These are phyloP conservation scores for Manis pentadactyla DNA, from an alignment of 2,797 vertebrate genomes.

Conservation along the genomic window DNA sequence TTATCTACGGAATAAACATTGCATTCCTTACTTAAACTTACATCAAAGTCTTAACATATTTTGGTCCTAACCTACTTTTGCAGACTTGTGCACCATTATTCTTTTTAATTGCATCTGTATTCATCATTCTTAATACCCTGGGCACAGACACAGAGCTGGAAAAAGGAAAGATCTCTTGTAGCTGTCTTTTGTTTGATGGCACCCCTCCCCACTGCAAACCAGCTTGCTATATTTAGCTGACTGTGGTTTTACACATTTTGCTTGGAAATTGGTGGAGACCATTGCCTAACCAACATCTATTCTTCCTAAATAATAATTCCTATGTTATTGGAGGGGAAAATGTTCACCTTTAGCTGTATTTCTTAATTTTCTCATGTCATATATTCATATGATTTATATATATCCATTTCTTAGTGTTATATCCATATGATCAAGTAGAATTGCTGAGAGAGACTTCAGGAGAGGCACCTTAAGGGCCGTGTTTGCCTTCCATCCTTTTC, in stretches of 20 bases:
- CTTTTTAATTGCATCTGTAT: background rate
- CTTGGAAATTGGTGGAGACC: background rate
- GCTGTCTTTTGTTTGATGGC: background rate
- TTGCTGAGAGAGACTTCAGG: background rate
- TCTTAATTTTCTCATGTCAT: background rate
- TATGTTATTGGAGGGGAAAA: background rate
- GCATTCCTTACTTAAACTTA: background rate
- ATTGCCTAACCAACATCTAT: background rate
- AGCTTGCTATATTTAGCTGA: background rate
- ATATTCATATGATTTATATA: no score
- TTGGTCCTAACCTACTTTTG: background rate
- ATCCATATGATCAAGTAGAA: background rate
- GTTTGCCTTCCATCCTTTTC: background rate
- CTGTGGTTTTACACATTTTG: constrained; percentile 3
- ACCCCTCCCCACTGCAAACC: no score
- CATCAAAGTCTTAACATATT: background rate
- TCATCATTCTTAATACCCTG: background rate
- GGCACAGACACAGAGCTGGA: background rate
- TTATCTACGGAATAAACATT: background rate
- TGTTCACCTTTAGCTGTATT: background rate
- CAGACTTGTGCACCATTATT: background rate
- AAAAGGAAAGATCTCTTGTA: background rate
- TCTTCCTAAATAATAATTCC: background rate
- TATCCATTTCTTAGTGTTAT: background rate
- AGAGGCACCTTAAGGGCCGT: background rate